These are phyloP conservation scores for Dunckerocampus dactyliophorus DNA, from an alignment of 2,113 vertebrate genomes.

Conservation along the genomic window DNA sequence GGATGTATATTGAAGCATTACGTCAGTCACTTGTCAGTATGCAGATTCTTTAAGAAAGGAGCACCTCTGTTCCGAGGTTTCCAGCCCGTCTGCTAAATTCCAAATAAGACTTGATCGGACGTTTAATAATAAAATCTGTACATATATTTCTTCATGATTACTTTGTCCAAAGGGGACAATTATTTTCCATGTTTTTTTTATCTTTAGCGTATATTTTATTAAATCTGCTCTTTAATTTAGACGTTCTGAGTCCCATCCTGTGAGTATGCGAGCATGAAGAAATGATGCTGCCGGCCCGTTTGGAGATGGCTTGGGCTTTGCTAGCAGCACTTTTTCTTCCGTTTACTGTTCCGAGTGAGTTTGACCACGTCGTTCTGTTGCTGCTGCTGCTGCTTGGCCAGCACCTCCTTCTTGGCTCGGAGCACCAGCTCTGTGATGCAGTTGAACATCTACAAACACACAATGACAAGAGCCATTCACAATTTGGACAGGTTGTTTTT, in stretches of 20 bases:
- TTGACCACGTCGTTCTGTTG: conserved; percentile 98
- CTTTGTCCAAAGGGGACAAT: conserved; percentile 71
- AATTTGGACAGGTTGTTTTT: too few species aligned
- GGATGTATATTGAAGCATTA: conserved; percentile 41
- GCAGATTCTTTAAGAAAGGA: conserved; percentile 56
- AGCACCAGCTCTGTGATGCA: conserved; percentile 98
- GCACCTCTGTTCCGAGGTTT: conserved; percentile 29
- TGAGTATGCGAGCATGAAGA: conserved; percentile 42
- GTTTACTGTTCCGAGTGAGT: conserved; percentile 97
- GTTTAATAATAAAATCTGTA: conserved; percentile 77
- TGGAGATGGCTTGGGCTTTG: conserved; percentile 44
- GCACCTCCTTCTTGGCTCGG: conserved; percentile 95
- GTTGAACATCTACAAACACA: conserved; percentile 90
- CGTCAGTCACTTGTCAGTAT: conserved; percentile 49
- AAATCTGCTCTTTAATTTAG: conserved; percentile 71
- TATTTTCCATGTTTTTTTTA: conserved; percentile 31
- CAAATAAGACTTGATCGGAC: conserved; percentile 73
- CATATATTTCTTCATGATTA: conserved; percentile 68
- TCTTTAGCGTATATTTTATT: conserved; percentile 64
- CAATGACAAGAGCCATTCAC: neutral
- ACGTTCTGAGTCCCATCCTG: conserved; percentile 65
- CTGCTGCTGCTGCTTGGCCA: conserved; percentile 96
- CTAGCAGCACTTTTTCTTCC: conserved; percentile 98
- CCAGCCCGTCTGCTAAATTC: conserved; percentile 48
- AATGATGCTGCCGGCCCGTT: conserved; percentile 26